These are phyloP conservation scores for Atherinosoma microstoma DNA, from an alignment of 2,797 vertebrate species.

Conservation along the genomic window DNA sequence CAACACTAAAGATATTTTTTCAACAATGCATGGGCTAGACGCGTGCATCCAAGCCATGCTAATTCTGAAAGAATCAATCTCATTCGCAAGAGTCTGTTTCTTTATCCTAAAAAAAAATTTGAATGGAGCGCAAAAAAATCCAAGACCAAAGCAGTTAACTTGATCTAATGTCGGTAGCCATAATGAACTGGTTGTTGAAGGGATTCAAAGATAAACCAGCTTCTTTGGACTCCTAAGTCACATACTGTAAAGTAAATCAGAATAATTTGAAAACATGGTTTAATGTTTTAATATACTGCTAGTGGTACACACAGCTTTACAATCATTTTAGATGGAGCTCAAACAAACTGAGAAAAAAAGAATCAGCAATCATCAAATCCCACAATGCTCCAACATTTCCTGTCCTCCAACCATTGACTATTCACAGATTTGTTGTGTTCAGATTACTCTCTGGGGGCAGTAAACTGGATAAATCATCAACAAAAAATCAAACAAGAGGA, in stretches of 20 bases:
- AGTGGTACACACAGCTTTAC: neutral
- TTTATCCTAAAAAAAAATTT: conserved; percentile 15
- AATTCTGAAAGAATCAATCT: conserved; percentile 29
- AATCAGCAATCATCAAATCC: conserved; percentile 7
- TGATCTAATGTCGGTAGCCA: neutral
- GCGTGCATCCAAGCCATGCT: conserved; percentile 20
- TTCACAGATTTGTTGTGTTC: conserved; percentile 36
- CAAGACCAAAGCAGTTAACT: neutral
- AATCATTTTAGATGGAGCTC: conserved; percentile 1
- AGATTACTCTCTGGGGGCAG: conserved; percentile 30
- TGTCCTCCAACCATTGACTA: conserved; percentile 30
- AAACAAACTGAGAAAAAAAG: conserved; percentile 27
- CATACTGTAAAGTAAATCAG: neutral
- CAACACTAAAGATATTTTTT: neutral
- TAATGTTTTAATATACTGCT: conserved; percentile 3
- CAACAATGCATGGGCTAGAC: conserved; percentile 6
- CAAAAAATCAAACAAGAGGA: conserved; percentile 55
- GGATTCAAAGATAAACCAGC: conserved; percentile 1
- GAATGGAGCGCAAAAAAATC: conserved; percentile 4
- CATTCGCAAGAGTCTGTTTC: conserved; percentile 31
- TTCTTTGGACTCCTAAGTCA: neutral
- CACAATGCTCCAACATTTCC: conserved; percentile 26
- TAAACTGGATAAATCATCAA: conserved; percentile 50
- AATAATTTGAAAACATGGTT: neutral
- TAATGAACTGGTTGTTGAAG: neutral